Evolutionary conservation across 2,888 invertebrate species (phyloP), one percentile per base, ranked within the genome.

Genomic region (Tetropium fuscum): DNA sequence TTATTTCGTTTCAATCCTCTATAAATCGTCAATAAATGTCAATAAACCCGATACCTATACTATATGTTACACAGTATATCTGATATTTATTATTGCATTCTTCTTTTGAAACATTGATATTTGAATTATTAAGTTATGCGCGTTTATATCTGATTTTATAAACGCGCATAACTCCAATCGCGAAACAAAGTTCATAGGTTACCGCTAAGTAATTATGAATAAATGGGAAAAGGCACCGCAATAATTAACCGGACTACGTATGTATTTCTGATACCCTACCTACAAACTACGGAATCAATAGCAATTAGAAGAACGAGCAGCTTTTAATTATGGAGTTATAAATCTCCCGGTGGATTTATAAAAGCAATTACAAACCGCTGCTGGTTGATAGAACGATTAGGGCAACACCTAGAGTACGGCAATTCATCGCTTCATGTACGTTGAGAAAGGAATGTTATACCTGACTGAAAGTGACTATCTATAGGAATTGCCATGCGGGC

Each of bases 361-460:
- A 72, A 69, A 69, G 73, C 73, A 70, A 74, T 74, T 73, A 73
- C 70, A 67, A 68, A 66, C 64, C 68, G 69, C 71, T 68, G 66
- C 63, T 63, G 67, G 69, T 65, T 71, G 73, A 74, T 74, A 66
- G 72, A 73, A 70, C 71, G 72, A 74, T 73, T 71, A 73, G 69
- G 68, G 71, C 66, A 70, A 68, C 69, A 62, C 66, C 66, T 62
- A 65, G 65, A 63, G n/a, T n/a, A 65, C 61, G 66, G 60, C 68
- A 60, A 69, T 69, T 63, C 65, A 67, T 63, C 58, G 67, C 45
- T 58, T 66, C 57, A 60, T 51, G 63, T 63, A 67, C 60, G 65
- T 61, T 69, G 71, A 70, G 70, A 70, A 71, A 51, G 69, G 71
- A 69, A 71, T 71, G 70, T 66, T n/a, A 53, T 63, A 54, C 66